A percentile compares a stretch with the other conserved stretches of the same genome.
phyloP scores from a whole-genome alignment of 2,888 invertebrate genomes.

The Callinectes sapidus region DNA sequence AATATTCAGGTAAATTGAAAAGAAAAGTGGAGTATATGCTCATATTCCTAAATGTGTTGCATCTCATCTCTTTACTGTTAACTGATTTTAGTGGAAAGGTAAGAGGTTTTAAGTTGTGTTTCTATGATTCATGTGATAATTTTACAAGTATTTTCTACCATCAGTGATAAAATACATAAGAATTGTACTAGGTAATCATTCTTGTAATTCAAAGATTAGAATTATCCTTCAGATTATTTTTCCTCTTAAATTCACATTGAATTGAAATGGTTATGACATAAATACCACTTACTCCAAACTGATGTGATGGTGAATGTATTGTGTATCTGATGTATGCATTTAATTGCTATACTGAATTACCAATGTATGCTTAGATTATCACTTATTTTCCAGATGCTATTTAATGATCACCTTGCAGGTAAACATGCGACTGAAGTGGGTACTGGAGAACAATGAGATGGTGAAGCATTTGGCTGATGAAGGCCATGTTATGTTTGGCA shows the following conservation, averaged over 20 bases:
- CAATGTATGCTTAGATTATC: background rate
- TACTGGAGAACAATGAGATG: constrained; percentile 82
- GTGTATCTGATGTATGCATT: background rate
- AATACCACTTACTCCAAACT: background rate
- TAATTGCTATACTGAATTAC: background rate
- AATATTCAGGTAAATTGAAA: constrained; percentile 84
- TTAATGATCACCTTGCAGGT: constrained; percentile 64
- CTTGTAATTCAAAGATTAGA: background rate
- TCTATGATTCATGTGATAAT: too few relatives aligned
- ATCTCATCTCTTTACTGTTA: too few relatives aligned
- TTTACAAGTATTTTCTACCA: too few relatives aligned
- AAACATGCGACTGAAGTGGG: constrained; percentile 81
- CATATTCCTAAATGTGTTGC: background rate
- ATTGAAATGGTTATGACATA: background rate
- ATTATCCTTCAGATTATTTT: background rate
- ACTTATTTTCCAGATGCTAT: background rate
- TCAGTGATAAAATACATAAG: too few relatives aligned
- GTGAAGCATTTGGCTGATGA: constrained; percentile 80
- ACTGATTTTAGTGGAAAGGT: too few relatives aligned
- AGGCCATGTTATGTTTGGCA: constrained; percentile 80
- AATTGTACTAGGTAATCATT: too few relatives aligned
- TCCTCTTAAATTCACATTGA: background rate
- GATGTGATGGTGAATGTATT: background rate
- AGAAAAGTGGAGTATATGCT: background rate
- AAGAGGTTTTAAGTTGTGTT: too few relatives aligned